Evolutionary conservation across 2,797 vertebrate genomes (phyloP).

Genomic region (Hoplostethus atlanticus): DNA sequence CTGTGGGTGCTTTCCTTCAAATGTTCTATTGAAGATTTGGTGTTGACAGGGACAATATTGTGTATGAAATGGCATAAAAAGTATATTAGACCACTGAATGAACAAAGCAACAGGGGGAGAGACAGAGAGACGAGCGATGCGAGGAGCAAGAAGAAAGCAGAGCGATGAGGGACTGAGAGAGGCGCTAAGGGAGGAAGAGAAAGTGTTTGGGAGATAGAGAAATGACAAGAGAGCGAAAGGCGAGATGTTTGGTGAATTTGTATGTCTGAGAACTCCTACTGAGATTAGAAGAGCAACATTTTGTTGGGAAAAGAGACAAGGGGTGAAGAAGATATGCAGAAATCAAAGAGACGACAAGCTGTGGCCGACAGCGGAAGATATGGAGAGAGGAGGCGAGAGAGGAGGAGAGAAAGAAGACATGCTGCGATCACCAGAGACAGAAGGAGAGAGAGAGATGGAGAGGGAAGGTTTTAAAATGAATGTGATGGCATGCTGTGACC

Average conservation of each 20-base stretch:
- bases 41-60: too few species aligned
- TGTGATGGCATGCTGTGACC: slow-evolving; percentile 53
- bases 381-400: slow-evolving; percentile 23
- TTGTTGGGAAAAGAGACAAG: neutral
- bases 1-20: too few species aligned
- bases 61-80: too few species aligned
- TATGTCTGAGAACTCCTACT: slow-evolving; percentile 15
- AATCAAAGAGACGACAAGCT: slow-evolving; percentile 38
- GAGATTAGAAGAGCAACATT: slow-evolving; percentile 36
- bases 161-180: neutral
- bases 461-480: slow-evolving; percentile 43
- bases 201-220: slow-evolving; percentile 8
- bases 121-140: neutral
- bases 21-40: too few species aligned
- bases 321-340: slow-evolving; percentile 26
- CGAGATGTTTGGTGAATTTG: slow-evolving; percentile 28
- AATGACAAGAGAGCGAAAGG: neutral
- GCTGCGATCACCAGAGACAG: slow-evolving; percentile 47
- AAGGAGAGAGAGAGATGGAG: slow-evolving; percentile 7
- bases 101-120: neutral
- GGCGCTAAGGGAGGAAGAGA: neutral
- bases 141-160: neutral
- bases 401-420: slow-evolving; percentile 19
- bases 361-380: slow-evolving; percentile 29
- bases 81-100: neutral